Conservation (phyloP, 2,888 invertebrate genomes). For the Drosophila siamana region DNA sequence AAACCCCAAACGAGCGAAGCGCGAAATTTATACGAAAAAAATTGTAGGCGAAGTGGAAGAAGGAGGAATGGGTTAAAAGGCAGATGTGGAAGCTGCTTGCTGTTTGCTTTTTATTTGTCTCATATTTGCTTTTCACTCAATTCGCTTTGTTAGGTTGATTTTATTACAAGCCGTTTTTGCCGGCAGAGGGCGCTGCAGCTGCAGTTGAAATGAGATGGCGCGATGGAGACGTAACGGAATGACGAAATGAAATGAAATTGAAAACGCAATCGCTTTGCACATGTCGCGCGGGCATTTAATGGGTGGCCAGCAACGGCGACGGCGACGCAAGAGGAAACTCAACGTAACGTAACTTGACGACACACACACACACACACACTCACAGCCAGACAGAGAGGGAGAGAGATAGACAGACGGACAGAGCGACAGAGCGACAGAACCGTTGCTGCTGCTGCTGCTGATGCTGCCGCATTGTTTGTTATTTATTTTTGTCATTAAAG, state of each 20-base stretch:
- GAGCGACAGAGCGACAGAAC: neutral
- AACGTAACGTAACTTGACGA: constrained; percentile 38
- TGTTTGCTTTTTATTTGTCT: constrained; percentile 80
- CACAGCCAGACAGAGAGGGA: neutral
- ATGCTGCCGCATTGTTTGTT: constrained; percentile 65
- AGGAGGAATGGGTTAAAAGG: constrained; percentile 36
- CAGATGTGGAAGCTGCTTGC: constrained; percentile 37
- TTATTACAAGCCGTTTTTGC: constrained; percentile 62
- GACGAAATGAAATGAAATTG: constrained; percentile 70
- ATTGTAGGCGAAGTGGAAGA: neutral
- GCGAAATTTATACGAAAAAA: constrained; percentile 57
- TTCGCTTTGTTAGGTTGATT: constrained; percentile 82
- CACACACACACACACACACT: constrained; percentile 23
- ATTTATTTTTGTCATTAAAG: constrained; percentile 74
- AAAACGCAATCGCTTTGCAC: constrained; percentile 69
- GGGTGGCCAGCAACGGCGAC: constrained; percentile 21
- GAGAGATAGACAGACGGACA: constrained; percentile 16
- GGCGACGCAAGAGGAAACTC: constrained; percentile 24
- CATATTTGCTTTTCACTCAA: constrained; percentile 83
- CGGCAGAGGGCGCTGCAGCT: constrained; percentile 32
- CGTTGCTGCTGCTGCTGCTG: constrained; percentile 19
- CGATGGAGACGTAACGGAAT: constrained; percentile 25
- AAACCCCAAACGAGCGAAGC: constrained; percentile 55
- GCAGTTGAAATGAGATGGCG: constrained; percentile 12
- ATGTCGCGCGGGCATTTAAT: constrained; percentile 54